Base-by-base conservation (phyloP, 2,797 vertebrate species). In the Dallia pectoralis region DNA sequence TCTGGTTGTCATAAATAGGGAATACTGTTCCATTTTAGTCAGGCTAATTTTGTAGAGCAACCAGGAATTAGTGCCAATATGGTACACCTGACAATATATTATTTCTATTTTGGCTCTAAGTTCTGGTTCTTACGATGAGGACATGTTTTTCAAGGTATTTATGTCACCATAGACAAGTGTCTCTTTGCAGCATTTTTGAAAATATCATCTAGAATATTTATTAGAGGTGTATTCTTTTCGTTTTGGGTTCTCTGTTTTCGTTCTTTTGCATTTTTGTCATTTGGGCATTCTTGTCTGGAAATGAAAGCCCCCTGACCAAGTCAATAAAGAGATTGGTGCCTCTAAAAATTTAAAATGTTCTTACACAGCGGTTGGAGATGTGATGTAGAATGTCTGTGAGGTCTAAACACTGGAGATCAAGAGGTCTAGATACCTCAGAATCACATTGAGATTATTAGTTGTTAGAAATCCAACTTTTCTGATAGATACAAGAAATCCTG, bases 41-140 rank as follows among this genome's bases (percentile, higher is more conserved):
- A 72, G 62, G 32, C 48, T 29, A 4, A 59, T 56, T 73, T 14
- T 62, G 32, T 48, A 67, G 67, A 78, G 73, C 74, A 2, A 32
- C 70, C 27, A 63, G 0, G 5, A 56, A 36, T 73, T 78, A 19
- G 70, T 82, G 82, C 77, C 77, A 79, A 76, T 81, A 74, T 30
- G 7, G 16, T 71, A 74, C 59, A 68, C 49, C 44, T 71, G 69
- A 44, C 69, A 56, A 44, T 3, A 51, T 27, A 16, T 65, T 48
- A 49, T 72, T 32, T 75, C 15, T 32, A 5, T 66, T 18, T n/a
- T 16, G 25, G 16, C 30, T 67, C 40, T 47, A 53, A 70, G 62
- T 56, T 53, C 40, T 15, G 19, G 66, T 68, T 61, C 15, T 9
- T 66, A 73, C 18, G 1, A 49, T 75, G 56, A 65, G 19, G 16